Base-by-base conservation (phyloP, 2,888 invertebrate genomes). In the Drosophila leonis region DNA sequence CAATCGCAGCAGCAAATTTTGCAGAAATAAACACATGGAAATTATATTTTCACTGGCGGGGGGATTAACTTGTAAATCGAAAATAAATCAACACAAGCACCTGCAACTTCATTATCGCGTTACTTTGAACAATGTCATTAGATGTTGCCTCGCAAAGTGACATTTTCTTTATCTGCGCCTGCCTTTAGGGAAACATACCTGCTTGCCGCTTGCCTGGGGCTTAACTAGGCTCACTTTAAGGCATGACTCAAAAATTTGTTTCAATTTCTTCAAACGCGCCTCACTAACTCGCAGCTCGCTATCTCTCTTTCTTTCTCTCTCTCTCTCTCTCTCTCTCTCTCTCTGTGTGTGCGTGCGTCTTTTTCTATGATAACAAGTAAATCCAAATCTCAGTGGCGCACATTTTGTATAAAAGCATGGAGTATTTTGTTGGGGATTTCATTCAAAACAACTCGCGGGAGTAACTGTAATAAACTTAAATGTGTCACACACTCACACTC, bases 381-480 rank as follows among this genome's bases (percentile, higher is more conserved):
- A 75, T 56, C 65, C 62, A 72, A 84, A 82, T 84, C 88, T 67
- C 73, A 82, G 85, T 62, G 54, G 64, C 70, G 70, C 88, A 80
- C 75, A 87, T 81, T 81, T 67, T 48, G 59, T 63, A 71, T 65
- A 70, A 68, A 68, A 66, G 75, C 71, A 75, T 75, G 56, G 69
- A 80, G 90, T 88, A 76, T 85, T 86, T 83, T 88, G 86, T 65
- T 67, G 60, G 69, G 89, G 89, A 90, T 86, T 83, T 74, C 63
- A 77, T 72, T 75, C 64, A 74, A 88, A 88, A 77, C 79, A 90
- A 88, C 83, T 78, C 73, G 64, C 83, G 65, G 69, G 55, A 69
- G 67, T 67, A 75, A 87, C 75, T 77, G 90, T 90, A 86, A 81
- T 86, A 86, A 90, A 90, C 83, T 77, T 83, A 74, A 86, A 73